Percentiles rank a stretch among this genome's conserved stretches.
Conservation (phyloP, 2,888 invertebrate genomes). For the Dascillus cervinus region DNA sequence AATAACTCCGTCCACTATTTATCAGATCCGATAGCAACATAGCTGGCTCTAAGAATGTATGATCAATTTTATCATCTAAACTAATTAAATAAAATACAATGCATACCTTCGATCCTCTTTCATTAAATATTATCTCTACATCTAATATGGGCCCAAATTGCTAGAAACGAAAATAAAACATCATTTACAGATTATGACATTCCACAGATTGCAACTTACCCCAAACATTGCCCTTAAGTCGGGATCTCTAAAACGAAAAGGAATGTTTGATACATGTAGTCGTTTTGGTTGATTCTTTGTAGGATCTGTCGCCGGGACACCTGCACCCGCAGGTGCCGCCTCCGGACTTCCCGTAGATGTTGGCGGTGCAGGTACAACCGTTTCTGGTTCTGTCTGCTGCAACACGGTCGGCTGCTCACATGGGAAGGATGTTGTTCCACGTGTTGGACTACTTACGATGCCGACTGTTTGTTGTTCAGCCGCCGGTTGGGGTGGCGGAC, state of each 20-base stretch:
- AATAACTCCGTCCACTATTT: no score
- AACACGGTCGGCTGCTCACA: constrained; percentile 47
- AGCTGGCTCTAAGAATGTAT: constrained; percentile 12
- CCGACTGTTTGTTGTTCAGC: constrained; percentile 34
- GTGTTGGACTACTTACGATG: constrained; percentile 40
- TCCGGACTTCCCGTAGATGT: constrained; percentile 47
- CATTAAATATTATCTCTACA: constrained; percentile 99
- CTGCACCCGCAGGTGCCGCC: constrained; percentile 40
- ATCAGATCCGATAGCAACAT: constrained; percentile 19
- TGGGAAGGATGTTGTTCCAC: constrained; percentile 27
- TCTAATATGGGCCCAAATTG: constrained; percentile 98
- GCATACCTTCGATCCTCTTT: constrained; percentile 99
- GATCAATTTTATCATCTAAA: constrained; percentile 5
- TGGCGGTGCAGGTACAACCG: constrained; percentile 32
- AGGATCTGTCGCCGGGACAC: constrained; percentile 47
- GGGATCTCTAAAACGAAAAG: constrained; percentile 98
- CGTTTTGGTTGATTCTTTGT: constrained; percentile 81
- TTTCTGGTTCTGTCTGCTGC: constrained; percentile 50
- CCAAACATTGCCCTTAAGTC: constrained; percentile 98
- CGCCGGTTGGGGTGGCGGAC: constrained; percentile 39
- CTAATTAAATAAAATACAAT: constrained; percentile 10
- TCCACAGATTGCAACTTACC: constrained; percentile 57
- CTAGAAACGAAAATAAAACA: constrained; percentile 55
- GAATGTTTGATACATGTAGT: constrained; percentile 98
- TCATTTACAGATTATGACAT: neutral